A percentile compares a stretch with the other conserved stretches of the same genome.
phyloP scores from a whole-genome alignment of 2,888 invertebrate genomes.

The Diachrysia chrysitis region DNA sequence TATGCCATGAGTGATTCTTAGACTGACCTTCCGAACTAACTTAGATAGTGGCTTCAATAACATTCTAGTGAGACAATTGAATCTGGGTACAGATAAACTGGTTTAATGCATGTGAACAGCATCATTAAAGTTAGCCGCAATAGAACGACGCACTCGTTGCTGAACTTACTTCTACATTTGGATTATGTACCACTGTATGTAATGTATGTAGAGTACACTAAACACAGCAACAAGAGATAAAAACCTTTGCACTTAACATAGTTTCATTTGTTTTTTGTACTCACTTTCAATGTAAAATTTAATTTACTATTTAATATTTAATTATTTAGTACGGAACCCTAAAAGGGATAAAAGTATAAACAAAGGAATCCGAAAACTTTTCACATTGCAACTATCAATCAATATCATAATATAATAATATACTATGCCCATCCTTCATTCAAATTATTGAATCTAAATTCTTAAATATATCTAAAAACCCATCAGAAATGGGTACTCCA shows the following conservation, averaged over 20 bases:
- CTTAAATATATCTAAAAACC: no score
- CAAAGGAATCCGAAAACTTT: no score
- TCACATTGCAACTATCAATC: no score
- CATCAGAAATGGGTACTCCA: background rate
- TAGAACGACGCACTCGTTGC: conserved; percentile 7
- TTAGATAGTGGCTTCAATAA: background rate
- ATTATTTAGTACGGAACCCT: no score
- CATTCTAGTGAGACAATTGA: conserved; percentile 33
- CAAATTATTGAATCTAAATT: no score
- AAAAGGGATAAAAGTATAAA: no score
- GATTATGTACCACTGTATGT: conserved; percentile 15
- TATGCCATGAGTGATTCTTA: no score
- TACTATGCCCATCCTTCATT: no score
- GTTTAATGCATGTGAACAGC: conserved; percentile 37
- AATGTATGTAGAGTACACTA: conserved; percentile 10
- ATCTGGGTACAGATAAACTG: conserved; percentile 34
- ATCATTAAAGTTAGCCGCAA: conserved; percentile 26
- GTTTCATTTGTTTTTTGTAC: conserved; percentile 7
- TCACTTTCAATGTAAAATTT: no score
- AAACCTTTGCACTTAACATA: background rate
- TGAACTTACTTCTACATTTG: conserved; percentile 18
- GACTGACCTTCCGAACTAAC: conserved; percentile 18
- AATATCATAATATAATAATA: no score
- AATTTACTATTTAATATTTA: no score
- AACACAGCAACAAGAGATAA: conserved; percentile 28